A percentile compares a stretch with the other conserved stretches of the same genome.
Conservation (phyloP, 2,113 vertebrate species). For the Nothocercus julius region DNA sequence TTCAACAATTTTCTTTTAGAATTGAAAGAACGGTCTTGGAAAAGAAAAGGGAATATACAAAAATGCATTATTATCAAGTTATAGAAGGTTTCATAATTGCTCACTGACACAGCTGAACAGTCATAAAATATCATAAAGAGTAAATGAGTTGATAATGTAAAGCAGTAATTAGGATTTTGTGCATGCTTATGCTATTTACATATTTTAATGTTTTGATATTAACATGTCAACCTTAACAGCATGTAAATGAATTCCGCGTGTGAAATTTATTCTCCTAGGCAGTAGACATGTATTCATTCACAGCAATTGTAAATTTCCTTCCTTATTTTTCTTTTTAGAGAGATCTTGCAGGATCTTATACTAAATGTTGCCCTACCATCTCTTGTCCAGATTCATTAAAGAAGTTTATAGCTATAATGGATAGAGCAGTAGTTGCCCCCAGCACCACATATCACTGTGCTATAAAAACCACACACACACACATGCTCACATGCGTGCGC, state of each 20-base stretch:
- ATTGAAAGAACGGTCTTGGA: not conserved
- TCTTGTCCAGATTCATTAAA: conserved; percentile 8
- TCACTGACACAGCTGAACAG: conserved; percentile 74
- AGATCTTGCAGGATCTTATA: not conserved
- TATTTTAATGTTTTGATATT: conserved; percentile 80
- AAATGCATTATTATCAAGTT: conserved; percentile 10
- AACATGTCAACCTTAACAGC: conserved; percentile 67
- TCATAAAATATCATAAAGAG: conserved; percentile 73
- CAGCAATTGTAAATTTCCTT: conserved; percentile 17
- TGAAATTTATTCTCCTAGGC: conserved; percentile 35
- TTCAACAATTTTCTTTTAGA: conserved; percentile 13
- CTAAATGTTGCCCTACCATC: not conserved
- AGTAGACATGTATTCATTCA: conserved; percentile 19
- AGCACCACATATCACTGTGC: not conserved
- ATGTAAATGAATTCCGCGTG: conserved; percentile 64
- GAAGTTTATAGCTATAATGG: conserved; percentile 16
- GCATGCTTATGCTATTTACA: conserved; percentile 76
- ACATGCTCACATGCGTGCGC: not conserved
- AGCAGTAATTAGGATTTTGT: conserved; percentile 76
- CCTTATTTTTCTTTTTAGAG: conserved; percentile 7
- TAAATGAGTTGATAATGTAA: conserved; percentile 78
- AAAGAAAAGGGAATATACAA: not conserved
- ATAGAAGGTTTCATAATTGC: conserved; percentile 65
- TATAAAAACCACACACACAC: not conserved
- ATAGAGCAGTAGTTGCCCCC: not conserved